Evolutionary conservation across 1,140 invertebrate genomes (phyloP), one percentile per base, ranked within the genome.

Genomic region (Camponotus pennsylvanicus): DNA sequence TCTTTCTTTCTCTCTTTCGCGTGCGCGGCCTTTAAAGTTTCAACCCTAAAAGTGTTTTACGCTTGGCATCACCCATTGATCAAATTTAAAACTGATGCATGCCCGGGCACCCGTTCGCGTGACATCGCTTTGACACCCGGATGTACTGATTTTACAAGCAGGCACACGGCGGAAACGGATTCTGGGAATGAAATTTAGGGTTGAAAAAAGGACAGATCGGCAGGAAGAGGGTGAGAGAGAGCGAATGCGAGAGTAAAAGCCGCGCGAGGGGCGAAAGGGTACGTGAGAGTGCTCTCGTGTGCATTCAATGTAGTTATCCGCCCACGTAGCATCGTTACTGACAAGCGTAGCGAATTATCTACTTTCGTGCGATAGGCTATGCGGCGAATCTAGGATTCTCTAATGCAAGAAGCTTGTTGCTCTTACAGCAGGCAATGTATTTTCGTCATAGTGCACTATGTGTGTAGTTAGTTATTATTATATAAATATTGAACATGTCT

Each of bases 31-130:
- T 94, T 94, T 94, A 94, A 94, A 94, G 92, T 94, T 92, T 94
- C 93, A 94, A 94, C 94, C 94, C 94, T 95, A 95, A 95, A 95
- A 95, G 94, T 94, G 94, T 95, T 95, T 95, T 94, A 95, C 94
- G 94, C 92, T 93, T 92, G 92, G 93, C 90, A 88, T 95, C 93
- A 94, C 91, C 95, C 94, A 95, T 95, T 95, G 94, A 95, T 95
- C 93, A 93, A 94, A 95, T 95, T 95, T 94, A 93, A 95, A 95
- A 95, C 86, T 92, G 91, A 94, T 92, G 93, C 91, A 90, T 88
- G 79, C 86, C 63, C 64, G 45, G 49, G 49, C 77, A 87, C 80
- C 70, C 85, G 86, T 91, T 92, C 92, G 92, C 88, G 86, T 94
- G 94, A 94, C 93, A 93, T 91, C 92, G 92, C 94, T 94, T 95